These are phyloP conservation scores for Phortica variegata DNA, from an alignment of 1,140 invertebrate species.

Conservation along the genomic window DNA sequence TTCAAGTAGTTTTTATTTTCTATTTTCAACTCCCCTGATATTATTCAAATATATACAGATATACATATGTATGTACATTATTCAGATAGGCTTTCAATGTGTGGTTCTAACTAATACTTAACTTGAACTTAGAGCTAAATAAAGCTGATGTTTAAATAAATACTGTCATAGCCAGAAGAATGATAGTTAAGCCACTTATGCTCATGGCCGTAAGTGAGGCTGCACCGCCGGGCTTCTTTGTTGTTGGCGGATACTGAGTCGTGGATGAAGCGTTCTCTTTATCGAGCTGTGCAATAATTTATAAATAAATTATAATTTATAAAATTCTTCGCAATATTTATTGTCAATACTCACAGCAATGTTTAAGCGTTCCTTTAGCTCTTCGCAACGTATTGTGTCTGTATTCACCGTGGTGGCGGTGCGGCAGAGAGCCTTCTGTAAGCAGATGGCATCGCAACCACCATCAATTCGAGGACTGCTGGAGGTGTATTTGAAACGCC, in stretches of 20 bases:
- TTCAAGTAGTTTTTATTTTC: too few relatives aligned
- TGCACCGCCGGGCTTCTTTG: slow-evolving; percentile 16
- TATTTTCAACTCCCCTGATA: too few relatives aligned
- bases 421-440: slow-evolving; percentile 62
- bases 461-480: slow-evolving; percentile 60
- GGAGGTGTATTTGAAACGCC: slow-evolving; percentile 61
- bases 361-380: slow-evolving; percentile 47
- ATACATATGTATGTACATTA: too few relatives aligned
- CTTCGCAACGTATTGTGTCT: slow-evolving; percentile 61
- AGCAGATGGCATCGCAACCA: slow-evolving; percentile 62
- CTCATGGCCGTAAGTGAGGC: slow-evolving; percentile 23
- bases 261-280: slow-evolving; percentile 20
- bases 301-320: not conserved
- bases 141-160: too few relatives aligned
- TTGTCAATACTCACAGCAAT: slow-evolving; percentile 28
- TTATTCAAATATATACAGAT: too few relatives aligned
- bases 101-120: too few relatives aligned
- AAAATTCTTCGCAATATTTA: not conserved
- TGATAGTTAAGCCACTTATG: slow-evolving; percentile 24
- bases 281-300: slow-evolving; percentile 26
- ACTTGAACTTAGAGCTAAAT: too few relatives aligned
- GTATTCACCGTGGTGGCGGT: slow-evolving; percentile 62
- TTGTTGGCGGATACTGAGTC: not conserved
- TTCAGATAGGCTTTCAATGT: too few relatives aligned
- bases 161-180: too few relatives aligned